phyloP scores from a whole-genome alignment of 2,888 invertebrate species.

The Cantharis rustica region DNA sequence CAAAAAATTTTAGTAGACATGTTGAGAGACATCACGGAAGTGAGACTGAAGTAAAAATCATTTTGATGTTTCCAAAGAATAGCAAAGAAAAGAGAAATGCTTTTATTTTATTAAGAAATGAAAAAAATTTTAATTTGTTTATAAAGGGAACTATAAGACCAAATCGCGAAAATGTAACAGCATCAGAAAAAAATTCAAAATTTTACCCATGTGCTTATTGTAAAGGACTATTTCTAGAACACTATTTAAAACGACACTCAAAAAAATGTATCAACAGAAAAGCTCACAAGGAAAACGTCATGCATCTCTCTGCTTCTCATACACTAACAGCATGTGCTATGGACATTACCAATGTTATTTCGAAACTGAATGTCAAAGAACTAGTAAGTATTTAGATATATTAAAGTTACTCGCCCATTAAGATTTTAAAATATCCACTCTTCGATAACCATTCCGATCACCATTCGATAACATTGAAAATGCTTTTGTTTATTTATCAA shows the following conservation, averaged over 20 bases:
- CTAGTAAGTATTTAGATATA: no score
- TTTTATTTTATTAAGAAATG: slow-evolving; percentile 18
- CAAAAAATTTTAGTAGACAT: slow-evolving; percentile 32
- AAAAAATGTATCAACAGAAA: slow-evolving; percentile 5
- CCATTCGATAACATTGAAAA: no score
- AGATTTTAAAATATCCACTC: slow-evolving; percentile 8
- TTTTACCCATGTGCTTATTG: slow-evolving; percentile 23
- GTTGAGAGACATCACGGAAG: slow-evolving; percentile 16
- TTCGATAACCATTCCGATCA: no score
- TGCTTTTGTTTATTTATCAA: no score
- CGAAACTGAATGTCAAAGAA: no score
- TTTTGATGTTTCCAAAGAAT: slow-evolving; percentile 18
- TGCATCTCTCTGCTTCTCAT: no score
- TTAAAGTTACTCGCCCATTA: background rate
- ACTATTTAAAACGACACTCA: slow-evolving; percentile 24
- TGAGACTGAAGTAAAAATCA: slow-evolving; percentile 18
- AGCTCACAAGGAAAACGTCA: no score
- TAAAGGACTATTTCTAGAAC: slow-evolving; percentile 26
- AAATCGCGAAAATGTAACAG: slow-evolving; percentile 4
- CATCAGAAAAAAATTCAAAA: background rate
- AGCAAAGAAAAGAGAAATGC: slow-evolving; percentile 21
- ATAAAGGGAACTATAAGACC: slow-evolving; percentile 25
- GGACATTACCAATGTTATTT: no score
- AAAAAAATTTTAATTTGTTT: slow-evolving; percentile 29
- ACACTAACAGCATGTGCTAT: no score